Conservation (phyloP, 2,888 invertebrate genomes). For the Noctua janthina region DNA sequence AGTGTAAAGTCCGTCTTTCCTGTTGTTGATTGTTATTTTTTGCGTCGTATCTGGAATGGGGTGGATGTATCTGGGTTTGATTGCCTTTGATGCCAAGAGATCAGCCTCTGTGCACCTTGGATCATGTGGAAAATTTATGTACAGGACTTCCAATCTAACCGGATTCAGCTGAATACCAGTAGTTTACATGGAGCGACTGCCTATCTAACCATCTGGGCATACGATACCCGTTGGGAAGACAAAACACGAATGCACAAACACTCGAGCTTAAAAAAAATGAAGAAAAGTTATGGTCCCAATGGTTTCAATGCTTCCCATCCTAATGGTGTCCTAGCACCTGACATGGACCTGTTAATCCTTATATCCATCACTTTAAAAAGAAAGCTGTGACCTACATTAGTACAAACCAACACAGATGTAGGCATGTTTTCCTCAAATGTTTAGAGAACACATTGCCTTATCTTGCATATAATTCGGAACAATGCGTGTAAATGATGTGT, state of each 20-base stretch:
- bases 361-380: background rate
- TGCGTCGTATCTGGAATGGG: background rate
- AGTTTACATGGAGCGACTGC: too few relatives aligned
- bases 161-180: too few relatives aligned
- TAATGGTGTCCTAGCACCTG: background rate
- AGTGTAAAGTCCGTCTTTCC: constrained; percentile 36
- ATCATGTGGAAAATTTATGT: too few relatives aligned
- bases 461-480: constrained; percentile 5
- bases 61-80: background rate
- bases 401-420: background rate
- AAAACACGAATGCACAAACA: background rate
- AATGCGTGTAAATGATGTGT: constrained; percentile 27
- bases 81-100: too few relatives aligned
- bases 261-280: background rate
- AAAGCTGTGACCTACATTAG: background rate
- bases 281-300: background rate
- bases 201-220: too few relatives aligned
- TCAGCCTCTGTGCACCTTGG: too few relatives aligned
- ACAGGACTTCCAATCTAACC: too few relatives aligned
- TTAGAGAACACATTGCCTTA: constrained; percentile 27
- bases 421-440: constrained; percentile 1
- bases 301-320: background rate
- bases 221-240: background rate
- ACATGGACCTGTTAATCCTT: background rate
- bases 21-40: constrained; percentile 3